phyloP scores from a whole-genome alignment of 1,140 invertebrate species.

The Asbolus verrucosus region DNA sequence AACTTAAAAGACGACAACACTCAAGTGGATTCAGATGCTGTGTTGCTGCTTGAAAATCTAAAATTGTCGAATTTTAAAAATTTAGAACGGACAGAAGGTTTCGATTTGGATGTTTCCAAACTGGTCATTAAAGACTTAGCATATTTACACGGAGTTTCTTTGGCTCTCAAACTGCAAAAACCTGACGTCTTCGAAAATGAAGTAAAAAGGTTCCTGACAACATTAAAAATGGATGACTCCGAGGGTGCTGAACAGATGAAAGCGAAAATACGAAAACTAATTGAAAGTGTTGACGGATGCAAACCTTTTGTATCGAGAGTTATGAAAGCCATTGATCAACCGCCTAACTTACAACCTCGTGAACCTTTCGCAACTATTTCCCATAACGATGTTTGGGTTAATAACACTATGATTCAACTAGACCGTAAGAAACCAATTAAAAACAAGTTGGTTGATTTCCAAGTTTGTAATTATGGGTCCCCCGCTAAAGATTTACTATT shows the following conservation, averaged over 20 bases:
- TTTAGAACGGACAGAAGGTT: conserved; percentile 58
- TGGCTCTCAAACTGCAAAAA: too few relatives aligned
- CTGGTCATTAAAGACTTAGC: conserved; percentile 59
- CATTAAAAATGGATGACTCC: too few relatives aligned
- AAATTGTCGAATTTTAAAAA: conserved; percentile 62
- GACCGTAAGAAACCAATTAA: conserved; percentile 63
- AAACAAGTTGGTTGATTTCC: conserved; percentile 73
- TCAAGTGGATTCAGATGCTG: conserved; percentile 68
- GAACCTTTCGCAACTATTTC: conserved; percentile 51
- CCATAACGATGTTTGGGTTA: conserved; percentile 54
- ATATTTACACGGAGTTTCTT: too few relatives aligned
- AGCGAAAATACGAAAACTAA: not conserved
- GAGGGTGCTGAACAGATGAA: not conserved
- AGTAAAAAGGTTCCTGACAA: conserved; percentile 56
- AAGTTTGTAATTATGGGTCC: conserved; percentile 68
- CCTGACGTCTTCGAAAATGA: conserved; percentile 66
- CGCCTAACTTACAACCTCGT: not conserved
- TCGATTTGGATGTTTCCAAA: conserved; percentile 59
- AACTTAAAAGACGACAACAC: conserved; percentile 60
- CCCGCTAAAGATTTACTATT: conserved; percentile 70
- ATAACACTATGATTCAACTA: conserved; percentile 70
- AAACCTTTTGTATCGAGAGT: not conserved
- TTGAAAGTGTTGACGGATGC: not conserved
- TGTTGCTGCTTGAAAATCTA: conserved; percentile 70
- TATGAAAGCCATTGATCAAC: not conserved